Percentiles rank a stretch among this genome's conserved stretches.
phyloP scores from a whole-genome alignment of 1,140 invertebrate species.

The Drosophila suzukii region DNA sequence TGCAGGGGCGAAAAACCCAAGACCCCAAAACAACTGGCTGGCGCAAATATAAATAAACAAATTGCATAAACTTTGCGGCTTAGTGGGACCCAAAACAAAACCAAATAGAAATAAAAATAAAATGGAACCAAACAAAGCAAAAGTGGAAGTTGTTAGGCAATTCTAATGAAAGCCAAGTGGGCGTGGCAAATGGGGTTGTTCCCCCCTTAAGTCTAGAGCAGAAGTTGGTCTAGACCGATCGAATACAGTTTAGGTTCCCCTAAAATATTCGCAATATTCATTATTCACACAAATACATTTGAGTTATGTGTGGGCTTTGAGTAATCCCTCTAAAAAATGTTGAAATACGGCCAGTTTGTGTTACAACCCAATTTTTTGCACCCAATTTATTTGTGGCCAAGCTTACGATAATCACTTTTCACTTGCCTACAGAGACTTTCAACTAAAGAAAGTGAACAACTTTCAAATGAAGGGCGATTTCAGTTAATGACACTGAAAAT shows the following conservation, averaged over 20 bases:
- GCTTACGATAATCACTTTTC: conserved; percentile 9
- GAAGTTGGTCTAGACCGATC: not conserved
- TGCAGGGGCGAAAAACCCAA: conserved; percentile 9
- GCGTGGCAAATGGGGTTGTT: conserved; percentile 31
- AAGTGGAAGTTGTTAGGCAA: conserved; percentile 38
- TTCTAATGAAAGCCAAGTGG: conserved; percentile 44
- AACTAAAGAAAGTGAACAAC: not conserved
- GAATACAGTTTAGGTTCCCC: not conserved
- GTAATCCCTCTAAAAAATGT: not conserved
- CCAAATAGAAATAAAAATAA: not conserved
- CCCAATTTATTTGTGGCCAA: conserved; percentile 2
- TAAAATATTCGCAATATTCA: not conserved
- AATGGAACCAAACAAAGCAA: conserved; percentile 8
- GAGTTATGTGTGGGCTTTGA: not conserved
- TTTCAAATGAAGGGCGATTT: not conserved
- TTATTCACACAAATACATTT: not conserved
- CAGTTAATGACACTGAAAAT: not conserved
- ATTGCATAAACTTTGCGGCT: conserved; percentile 34
- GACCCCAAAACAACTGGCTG: conserved; percentile 19
- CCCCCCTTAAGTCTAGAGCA: not conserved
- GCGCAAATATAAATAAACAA: conserved; percentile 36
- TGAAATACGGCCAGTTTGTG: not conserved
- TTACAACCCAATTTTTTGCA: not conserved
- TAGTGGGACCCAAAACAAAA: conserved; percentile 5
- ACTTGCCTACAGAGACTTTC: not conserved